Percentiles rank a stretch among this genome's conserved stretches.
Evolutionary conservation across 2,888 invertebrate genomes (phyloP).

Genomic region (Beris morrisii): DNA sequence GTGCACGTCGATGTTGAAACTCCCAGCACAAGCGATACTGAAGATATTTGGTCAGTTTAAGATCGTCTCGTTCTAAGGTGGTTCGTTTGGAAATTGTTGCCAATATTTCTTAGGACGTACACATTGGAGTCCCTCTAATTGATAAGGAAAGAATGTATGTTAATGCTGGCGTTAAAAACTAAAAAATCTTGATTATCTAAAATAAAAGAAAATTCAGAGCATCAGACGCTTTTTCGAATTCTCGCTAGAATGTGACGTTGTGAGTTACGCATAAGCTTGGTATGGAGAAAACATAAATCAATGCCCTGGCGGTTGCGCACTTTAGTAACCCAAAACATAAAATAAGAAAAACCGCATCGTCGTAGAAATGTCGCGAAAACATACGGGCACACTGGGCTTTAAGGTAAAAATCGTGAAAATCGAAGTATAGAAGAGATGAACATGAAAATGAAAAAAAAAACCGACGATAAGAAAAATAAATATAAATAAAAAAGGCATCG

Average conservation of each 20-base stretch:
- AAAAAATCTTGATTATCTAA: too few species aligned
- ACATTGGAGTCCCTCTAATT: too few species aligned
- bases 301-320: slow-evolving; percentile 32
- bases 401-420: slow-evolving; percentile 38
- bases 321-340: slow-evolving; percentile 32
- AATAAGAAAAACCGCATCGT: slow-evolving; percentile 23
- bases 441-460: slow-evolving; percentile 28
- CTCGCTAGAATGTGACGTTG: slow-evolving; percentile 33
- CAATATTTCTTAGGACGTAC: too few species aligned
- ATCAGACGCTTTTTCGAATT: slow-evolving; percentile 15
- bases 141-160: too few species aligned
- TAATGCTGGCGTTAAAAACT: too few species aligned
- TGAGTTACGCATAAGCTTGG: slow-evolving; percentile 39
- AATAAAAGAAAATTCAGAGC: too few species aligned
- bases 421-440: slow-evolving; percentile 12
- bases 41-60: too few species aligned
- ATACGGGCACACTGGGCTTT: slow-evolving; percentile 38
- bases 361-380: slow-evolving; percentile 35
- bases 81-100: too few species aligned
- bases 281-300: slow-evolving; percentile 38
- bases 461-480: slow-evolving; percentile 14
- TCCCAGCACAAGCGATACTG: too few species aligned
- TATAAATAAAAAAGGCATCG: slow-evolving; percentile 21
- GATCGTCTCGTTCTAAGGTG: too few species aligned
- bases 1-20: too few species aligned